Evolutionary conservation across 2,113 vertebrate species (phyloP).

Genomic region (Bubo bubo): DNA sequence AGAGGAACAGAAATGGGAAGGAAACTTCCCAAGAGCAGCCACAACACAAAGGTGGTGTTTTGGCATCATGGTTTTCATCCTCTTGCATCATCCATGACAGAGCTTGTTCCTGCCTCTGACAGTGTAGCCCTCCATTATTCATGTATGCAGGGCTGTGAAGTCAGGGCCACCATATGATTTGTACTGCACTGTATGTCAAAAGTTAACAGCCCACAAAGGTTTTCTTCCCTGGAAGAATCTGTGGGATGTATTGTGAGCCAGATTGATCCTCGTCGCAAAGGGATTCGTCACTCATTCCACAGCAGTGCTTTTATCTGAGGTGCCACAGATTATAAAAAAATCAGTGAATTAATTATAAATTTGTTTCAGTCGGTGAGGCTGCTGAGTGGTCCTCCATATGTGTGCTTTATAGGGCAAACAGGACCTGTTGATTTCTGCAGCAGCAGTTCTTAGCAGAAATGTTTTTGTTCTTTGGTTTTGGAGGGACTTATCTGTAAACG

Average conservation of each 20-base stretch:
- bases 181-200: neutral
- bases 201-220: neutral
- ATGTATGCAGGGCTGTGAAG: neutral
- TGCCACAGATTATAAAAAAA: neutral
- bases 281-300: neutral
- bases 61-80: neutral
- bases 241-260: neutral
- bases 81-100: neutral
- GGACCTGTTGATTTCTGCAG: neutral
- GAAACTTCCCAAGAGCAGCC: neutral
- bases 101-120: neutral
- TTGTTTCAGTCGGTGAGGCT: neutral
- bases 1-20: neutral
- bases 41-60: neutral
- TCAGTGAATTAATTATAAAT: neutral
- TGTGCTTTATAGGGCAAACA: neutral
- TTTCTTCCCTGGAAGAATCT: neutral
- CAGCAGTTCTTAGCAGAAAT: neutral
- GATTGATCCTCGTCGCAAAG: neutral
- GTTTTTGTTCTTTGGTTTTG: neutral
- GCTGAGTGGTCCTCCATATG: neutral
- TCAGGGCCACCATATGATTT: neutral
- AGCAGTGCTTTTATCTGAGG: neutral
- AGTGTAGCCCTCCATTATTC: neutral
- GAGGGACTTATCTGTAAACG: neutral